Evolutionary conservation across 2,888 invertebrate genomes (phyloP), one percentile per base, ranked within the genome.

Genomic region (Apoderus coryli): DNA sequence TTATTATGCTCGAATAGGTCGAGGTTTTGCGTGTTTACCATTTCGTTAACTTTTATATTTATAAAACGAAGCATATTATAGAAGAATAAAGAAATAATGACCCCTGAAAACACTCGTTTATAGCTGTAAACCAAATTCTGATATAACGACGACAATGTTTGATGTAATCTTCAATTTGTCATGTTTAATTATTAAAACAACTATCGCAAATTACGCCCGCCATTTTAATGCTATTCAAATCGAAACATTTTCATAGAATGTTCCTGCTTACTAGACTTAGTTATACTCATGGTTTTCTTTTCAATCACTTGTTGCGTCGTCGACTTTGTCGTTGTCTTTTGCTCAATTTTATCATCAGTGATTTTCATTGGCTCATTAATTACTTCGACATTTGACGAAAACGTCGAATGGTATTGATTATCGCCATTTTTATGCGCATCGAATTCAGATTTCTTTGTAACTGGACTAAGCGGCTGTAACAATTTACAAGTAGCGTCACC

Each of bases 281-380:
- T 70, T 37, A 68, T 75, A 48, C 72, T 73, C 1, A 76, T 67
- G 0, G 73, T 75, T 46, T 74, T 72, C 49, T 71, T 67, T 40
- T 76, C 76, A 10, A 73, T 68, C 1, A 72, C 69, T 39, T 75
- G 74, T 26, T 76, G 73, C 1, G 68, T 70, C n/a, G 70, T 67
- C 0, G 75, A 73, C 41, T 74, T 72, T 38, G 74, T 75, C 4
- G 72, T 59, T 58, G 71, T 71, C 44, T 67, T 70, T 42, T 72
- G 72, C 38, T 75, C 75, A 39, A 74, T 44, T n/a, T 60, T 61
- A 24, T 74, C 70, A 32, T 69, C 68, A 36, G 46, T 49, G 10
- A 56, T 37, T n/a, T 48, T 39, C 1, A 57, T 52, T 7, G 57
- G 51, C 31, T 57, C 53, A 33, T 49, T 53, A 12, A 54, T 40